A percentile compares a stretch with the other conserved stretches of the same genome.
Evolutionary conservation across 2,888 invertebrate species (phyloP).

Genomic region (Trimorus sp.): DNA sequence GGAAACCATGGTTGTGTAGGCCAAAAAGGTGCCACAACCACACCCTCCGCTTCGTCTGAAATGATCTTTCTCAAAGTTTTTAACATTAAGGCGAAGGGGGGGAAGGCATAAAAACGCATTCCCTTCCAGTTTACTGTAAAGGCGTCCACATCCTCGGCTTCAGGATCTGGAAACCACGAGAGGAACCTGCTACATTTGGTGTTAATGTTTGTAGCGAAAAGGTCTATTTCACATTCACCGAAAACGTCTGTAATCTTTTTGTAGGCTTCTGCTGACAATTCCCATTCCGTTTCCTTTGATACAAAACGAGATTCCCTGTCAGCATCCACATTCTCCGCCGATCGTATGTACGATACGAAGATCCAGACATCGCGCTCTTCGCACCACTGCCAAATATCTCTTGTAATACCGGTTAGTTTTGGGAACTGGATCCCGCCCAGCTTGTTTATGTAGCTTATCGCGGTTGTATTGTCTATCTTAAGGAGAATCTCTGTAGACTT

Average conservation of each 20-base stretch:
- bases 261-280: background rate
- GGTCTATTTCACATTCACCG: slow-evolving; percentile 55
- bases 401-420: background rate
- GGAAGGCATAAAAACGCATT: slow-evolving; percentile 61
- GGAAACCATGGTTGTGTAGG: slow-evolving; percentile 65
- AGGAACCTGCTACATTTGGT: slow-evolving; percentile 62
- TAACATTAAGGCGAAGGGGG: slow-evolving; percentile 65
- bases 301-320: background rate
- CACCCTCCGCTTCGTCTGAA: slow-evolving; percentile 38
- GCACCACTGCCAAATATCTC: background rate
- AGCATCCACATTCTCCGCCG: background rate
- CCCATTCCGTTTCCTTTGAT: slow-evolving; percentile 32
- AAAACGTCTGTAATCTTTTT: background rate
- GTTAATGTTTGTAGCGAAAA: slow-evolving; percentile 63
- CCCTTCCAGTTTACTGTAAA: slow-evolving; percentile 59
- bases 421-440: background rate
- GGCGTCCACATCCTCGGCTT: slow-evolving; percentile 54
- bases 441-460: background rate
- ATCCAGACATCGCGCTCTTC: background rate
- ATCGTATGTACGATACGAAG: too few species aligned
- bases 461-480: background rate
- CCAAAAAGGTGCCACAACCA: slow-evolving; percentile 67
- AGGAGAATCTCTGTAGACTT: background rate
- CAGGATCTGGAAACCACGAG: slow-evolving; percentile 61
- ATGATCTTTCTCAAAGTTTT: slow-evolving; percentile 59